Base-by-base conservation (phyloP, 2,888 invertebrate species). In the Graphium colonna region DNA sequence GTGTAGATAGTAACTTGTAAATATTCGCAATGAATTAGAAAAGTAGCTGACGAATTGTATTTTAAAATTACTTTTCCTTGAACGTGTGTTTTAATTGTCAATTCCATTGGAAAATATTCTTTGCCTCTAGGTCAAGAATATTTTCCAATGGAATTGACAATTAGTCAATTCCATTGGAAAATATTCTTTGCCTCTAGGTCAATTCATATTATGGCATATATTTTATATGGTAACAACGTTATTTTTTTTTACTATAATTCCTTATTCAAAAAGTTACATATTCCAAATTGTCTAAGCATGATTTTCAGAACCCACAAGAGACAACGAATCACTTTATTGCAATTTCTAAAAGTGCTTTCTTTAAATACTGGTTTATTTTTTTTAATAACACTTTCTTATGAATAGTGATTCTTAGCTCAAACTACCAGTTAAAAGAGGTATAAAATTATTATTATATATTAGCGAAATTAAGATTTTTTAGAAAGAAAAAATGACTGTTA, bases 1-100 rank as follows among this genome's bases (percentile, higher is more conserved):
- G 86, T 88, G 87, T 86, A 86, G 86, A 86, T 69, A 67, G 63
- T 76, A 36, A 68, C 71, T 60, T 83, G 79, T 79, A 82, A 62
- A 80, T 78, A 80, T 60, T 53, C 59, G 69, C 62, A 63, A 52
- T 62, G 54, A 51, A 17, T 38, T 48, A 38, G 52, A 40, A 16
- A 12, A 42, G 51, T 40, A 38, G 41, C 39, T 45, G 44, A 39
- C 39, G 52, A 41, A 50, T 57, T 56, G 48, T 15, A 59, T 58
- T 52, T 53, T 33, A 47, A 38, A 28, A 39, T 44, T 44, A 31
- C 16, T 40, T 28, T 46, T 36, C 10, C 8, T 21, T 18, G 10
- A 18, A 40, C 10, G 36, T n/a, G 36, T 43, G 21, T 50, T 48
- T 40, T 41, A 21, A 21, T 42, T 50, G 39, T 26, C 38, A 42